These are phyloP conservation scores for Apeltes quadracus DNA, from an alignment of 2,113 vertebrate species.

Conservation along the genomic window DNA sequence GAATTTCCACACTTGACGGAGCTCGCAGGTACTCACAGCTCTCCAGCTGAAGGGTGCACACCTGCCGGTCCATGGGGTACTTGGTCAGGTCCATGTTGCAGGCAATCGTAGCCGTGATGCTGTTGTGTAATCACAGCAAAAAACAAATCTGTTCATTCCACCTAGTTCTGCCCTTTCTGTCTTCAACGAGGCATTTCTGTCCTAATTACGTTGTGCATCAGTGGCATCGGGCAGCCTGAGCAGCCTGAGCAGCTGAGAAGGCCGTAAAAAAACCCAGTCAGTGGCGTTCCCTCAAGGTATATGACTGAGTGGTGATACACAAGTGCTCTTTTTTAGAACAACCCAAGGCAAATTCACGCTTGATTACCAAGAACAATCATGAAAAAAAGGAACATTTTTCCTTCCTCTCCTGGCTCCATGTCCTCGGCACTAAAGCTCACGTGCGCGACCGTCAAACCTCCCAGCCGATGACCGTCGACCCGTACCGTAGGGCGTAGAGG, in stretches of 20 bases:
- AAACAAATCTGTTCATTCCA: no score
- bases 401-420: background rate
- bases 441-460: background rate
- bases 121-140: constrained; percentile 57
- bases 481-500: constrained; percentile 88
- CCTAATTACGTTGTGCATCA: constrained; percentile 12
- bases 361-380: constrained; percentile 4
- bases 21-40: constrained; percentile 85
- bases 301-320: constrained; percentile 40
- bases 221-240: background rate
- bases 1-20: constrained; percentile 32
- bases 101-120: constrained; percentile 89
- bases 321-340: constrained; percentile 14
- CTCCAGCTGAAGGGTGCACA: constrained; percentile 91
- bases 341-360: constrained; percentile 10
- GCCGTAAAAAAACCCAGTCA: background rate
- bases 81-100: constrained; percentile 94
- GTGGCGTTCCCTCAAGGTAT: constrained; percentile 25
- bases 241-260: constrained; percentile 16
- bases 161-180: constrained; percentile 14
- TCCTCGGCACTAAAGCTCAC: background rate
- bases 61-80: constrained; percentile 93
- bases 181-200: constrained; percentile 1
- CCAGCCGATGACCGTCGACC: constrained; percentile 6
- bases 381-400: background rate